Conservation (phyloP, 2,797 vertebrate genomes). For the Anguilla marmorata region DNA sequence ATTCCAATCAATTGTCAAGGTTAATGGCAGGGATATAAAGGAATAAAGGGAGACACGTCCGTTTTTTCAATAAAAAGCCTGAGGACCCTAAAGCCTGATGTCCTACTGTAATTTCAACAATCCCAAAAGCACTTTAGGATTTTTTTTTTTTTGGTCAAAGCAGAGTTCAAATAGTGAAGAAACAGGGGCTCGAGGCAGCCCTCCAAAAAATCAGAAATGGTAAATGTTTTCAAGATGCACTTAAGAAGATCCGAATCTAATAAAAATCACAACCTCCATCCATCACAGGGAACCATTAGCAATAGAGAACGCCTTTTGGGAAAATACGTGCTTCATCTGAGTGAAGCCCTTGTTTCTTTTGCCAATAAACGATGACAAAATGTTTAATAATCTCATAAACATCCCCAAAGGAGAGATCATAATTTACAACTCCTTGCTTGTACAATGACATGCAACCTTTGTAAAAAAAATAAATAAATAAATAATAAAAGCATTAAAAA, state of each 20-base stretch:
- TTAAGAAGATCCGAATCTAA: slow-evolving; percentile 10
- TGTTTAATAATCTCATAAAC: slow-evolving; percentile 6
- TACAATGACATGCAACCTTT: not conserved
- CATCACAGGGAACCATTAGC: slow-evolving; percentile 14
- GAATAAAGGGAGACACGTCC: not conserved
- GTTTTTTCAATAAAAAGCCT: not conserved
- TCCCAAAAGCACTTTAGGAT: not conserved
- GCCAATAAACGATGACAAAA: not conserved
- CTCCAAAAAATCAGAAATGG: not conserved
- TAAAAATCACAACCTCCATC: not conserved
- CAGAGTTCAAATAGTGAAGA: not conserved
- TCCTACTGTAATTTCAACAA: slow-evolving; percentile 39
- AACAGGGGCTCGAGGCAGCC: slow-evolving; percentile 1
- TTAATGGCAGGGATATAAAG: too few species aligned
- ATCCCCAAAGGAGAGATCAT: not conserved
- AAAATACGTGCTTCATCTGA: not conserved
- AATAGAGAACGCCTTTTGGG: not conserved
- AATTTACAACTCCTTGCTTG: not conserved
- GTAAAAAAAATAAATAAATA: not conserved
- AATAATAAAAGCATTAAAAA: too few species aligned
- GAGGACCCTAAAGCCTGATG: not conserved
- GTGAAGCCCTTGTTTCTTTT: not conserved
- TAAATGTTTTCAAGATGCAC: slow-evolving; percentile 17
- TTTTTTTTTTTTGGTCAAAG: not conserved
- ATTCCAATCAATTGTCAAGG: not conserved